These are phyloP conservation scores for Embidobia sp. DNA, from an alignment of 2,888 invertebrate genomes.

Conservation along the genomic window DNA sequence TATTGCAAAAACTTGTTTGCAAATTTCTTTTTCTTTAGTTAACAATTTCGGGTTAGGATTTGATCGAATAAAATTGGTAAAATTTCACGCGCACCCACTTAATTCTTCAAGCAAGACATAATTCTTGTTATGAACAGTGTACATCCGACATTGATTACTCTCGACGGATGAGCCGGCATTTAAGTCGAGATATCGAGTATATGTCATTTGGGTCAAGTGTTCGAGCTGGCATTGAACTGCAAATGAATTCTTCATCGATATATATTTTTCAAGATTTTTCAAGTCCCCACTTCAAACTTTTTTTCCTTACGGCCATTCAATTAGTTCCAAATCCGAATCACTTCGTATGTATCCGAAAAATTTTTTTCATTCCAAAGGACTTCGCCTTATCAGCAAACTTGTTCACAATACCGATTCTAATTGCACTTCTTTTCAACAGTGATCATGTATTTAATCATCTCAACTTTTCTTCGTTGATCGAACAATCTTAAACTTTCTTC, in stretches of 20 bases:
- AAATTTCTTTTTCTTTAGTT: too few relatives aligned
- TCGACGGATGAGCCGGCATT: slow-evolving; percentile 61
- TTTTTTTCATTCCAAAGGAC: neutral
- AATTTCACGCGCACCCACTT: too few relatives aligned
- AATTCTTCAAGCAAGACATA: slow-evolving; percentile 12
- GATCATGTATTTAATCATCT: too few relatives aligned
- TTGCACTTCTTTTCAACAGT: neutral
- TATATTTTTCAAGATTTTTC: slow-evolving; percentile 55
- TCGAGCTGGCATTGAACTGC: slow-evolving; percentile 62
- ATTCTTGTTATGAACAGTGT: slow-evolving; percentile 36
- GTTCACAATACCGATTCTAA: too few relatives aligned
- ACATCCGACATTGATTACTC: slow-evolving; percentile 59
- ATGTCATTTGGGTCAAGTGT: slow-evolving; percentile 65
- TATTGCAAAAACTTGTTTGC: too few relatives aligned
- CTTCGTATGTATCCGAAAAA: neutral
- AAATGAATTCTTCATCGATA: slow-evolving; percentile 62
- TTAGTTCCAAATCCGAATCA: neutral
- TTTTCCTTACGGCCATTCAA: slow-evolving; percentile 7
- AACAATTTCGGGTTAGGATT: too few relatives aligned
- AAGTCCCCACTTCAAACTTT: slow-evolving; percentile 43
- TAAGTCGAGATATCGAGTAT: slow-evolving; percentile 64
- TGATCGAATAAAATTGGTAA: too few relatives aligned
- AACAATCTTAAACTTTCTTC: too few relatives aligned
- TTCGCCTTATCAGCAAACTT: neutral
- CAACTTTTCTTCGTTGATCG: too few relatives aligned